phyloP scores from a whole-genome alignment of 2,797 vertebrate species.

The Chromis chromis region DNA sequence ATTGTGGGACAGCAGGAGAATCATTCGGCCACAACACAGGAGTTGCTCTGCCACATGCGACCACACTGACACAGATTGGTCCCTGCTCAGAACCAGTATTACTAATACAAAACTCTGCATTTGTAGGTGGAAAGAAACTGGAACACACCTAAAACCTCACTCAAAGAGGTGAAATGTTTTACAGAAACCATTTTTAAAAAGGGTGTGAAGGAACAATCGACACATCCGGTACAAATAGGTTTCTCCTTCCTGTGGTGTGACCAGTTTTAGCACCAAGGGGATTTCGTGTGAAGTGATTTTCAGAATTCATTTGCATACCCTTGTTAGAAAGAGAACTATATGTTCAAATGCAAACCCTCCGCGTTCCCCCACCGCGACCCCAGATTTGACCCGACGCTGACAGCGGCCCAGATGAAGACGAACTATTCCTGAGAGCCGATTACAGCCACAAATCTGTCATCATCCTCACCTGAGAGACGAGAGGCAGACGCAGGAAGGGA shows the following conservation, averaged over 20 bases:
- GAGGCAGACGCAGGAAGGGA: slow-evolving; percentile 39
- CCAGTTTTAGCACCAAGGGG: slow-evolving; percentile 1
- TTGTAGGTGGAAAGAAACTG: slow-evolving; percentile 22
- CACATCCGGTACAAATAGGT: slow-evolving; percentile 34
- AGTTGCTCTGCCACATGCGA: slow-evolving; percentile 33
- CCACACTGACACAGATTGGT: slow-evolving; percentile 59
- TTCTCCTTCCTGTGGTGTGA: slow-evolving; percentile 49
- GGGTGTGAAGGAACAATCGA: slow-evolving; percentile 11
- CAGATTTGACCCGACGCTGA: slow-evolving; percentile 57
- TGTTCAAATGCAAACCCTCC: no score
- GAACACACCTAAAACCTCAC: slow-evolving; percentile 16
- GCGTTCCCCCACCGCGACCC: slow-evolving; percentile 13
- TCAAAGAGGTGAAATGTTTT: slow-evolving; percentile 26
- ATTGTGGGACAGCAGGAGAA: slow-evolving; percentile 12
- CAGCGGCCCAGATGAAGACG: slow-evolving; percentile 59
- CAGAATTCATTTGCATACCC: no score
- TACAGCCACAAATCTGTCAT: slow-evolving; percentile 67
- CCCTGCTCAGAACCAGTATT: slow-evolving; percentile 29
- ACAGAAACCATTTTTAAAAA: slow-evolving; percentile 19
- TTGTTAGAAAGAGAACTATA: no score
- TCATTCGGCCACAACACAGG: slow-evolving; percentile 54
- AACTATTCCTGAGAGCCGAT: slow-evolving; percentile 51
- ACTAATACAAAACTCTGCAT: slow-evolving; percentile 5
- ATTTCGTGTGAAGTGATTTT: background rate
- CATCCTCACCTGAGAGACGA: slow-evolving; percentile 74